These are phyloP conservation scores for Lepidurus apus DNA, from an alignment of 1,140 invertebrate genomes.

Conservation along the genomic window DNA sequence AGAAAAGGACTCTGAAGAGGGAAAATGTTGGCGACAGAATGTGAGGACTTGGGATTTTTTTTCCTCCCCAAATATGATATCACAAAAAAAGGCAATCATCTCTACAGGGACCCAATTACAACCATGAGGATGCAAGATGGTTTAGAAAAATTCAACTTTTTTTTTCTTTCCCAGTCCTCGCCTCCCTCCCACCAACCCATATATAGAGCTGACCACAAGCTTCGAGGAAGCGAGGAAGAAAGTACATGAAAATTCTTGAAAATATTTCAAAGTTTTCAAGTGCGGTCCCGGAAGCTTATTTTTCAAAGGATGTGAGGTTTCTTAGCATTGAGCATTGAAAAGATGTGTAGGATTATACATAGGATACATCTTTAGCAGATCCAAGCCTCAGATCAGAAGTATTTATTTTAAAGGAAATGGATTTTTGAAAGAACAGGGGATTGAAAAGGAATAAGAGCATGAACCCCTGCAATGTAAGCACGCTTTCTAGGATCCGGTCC, in stretches of 20 bases:
- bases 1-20: not conserved
- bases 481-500: too few relatives aligned
- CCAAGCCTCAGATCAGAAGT: too few relatives aligned
- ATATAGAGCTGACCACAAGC: not conserved
- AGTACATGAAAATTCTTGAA: not conserved
- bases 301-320: not conserved
- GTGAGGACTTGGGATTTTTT: not conserved
- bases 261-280: not conserved
- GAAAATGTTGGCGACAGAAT: not conserved
- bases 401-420: too few relatives aligned
- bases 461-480: too few relatives aligned
- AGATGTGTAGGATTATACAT: not conserved
- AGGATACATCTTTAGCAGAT: too few relatives aligned
- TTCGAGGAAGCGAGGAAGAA: not conserved
- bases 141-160: not conserved
- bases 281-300: not conserved
- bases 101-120: conserved; percentile 15
- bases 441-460: too few relatives aligned
- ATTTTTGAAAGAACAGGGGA: too few relatives aligned
- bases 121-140: not conserved
- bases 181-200: not conserved
- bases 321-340: not conserved
- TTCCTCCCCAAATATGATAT: not conserved
- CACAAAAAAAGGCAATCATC: not conserved
- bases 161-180: not conserved